Evolutionary conservation across 1,140 invertebrate species (phyloP).

Genomic region (Triops cancriformis): DNA sequence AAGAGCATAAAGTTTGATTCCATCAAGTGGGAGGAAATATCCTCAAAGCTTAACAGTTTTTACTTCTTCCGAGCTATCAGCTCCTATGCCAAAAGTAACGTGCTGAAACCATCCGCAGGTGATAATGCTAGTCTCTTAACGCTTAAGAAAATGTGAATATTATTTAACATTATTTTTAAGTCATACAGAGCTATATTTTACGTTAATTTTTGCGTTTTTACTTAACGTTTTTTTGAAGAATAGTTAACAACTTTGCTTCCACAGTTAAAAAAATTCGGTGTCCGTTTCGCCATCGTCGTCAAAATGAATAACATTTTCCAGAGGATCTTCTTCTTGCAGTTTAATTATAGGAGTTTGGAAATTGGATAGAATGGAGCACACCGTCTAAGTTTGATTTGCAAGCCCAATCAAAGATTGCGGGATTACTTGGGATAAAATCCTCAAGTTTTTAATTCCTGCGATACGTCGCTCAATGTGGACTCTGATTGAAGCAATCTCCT

Average conservation of each 20-base stretch:
- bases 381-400: constrained; percentile 18
- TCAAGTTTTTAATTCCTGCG: neutral
- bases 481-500: constrained; percentile 15
- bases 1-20: neutral
- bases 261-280: neutral
- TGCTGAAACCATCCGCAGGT: neutral
- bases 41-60: neutral
- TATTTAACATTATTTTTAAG: too few relatives aligned
- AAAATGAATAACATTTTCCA: constrained; percentile 7
- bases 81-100: neutral
- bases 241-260: too few relatives aligned
- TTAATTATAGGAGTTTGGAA: constrained; percentile 4
- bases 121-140: neutral
- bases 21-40: neutral
- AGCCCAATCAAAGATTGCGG: neutral
- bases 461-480: constrained; percentile 17
- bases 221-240: too few relatives aligned
- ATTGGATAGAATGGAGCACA: constrained; percentile 15
- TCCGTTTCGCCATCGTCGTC: neutral
- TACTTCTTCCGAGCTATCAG: neutral
- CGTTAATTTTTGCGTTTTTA: neutral
- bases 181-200: neutral
- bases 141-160: too few relatives aligned
- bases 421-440: constrained; percentile 14
- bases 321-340: neutral